phyloP scores from a whole-genome alignment of 1,140 invertebrate species.

The Bathynomus jamesi region DNA sequence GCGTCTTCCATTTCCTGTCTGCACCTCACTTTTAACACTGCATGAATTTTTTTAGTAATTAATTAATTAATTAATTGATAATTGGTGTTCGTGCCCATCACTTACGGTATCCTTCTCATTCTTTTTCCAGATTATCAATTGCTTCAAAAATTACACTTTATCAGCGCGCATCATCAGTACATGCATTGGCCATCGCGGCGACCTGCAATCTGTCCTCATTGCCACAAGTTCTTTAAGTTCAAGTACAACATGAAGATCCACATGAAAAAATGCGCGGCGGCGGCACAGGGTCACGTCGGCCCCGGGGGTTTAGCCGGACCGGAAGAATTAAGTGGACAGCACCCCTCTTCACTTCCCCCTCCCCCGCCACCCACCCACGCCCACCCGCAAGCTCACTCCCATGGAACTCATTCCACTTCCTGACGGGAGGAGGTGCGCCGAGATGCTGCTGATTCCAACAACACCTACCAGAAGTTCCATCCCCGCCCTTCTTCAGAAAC shows the following conservation, averaged over 20 bases:
- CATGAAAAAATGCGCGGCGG: constrained; percentile 36
- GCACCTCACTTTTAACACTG: no score
- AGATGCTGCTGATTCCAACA: constrained; percentile 31
- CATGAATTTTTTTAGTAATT: no score
- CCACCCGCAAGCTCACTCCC: constrained; percentile 26
- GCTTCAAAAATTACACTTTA: constrained; percentile 38
- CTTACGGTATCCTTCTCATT: constrained; percentile 27
- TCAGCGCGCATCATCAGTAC: constrained; percentile 38
- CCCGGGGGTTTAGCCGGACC: constrained; percentile 19
- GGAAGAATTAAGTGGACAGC: constrained; percentile 19
- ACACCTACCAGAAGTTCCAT: constrained; percentile 19
- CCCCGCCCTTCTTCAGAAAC: background rate
- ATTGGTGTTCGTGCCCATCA: background rate
- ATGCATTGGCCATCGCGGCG: constrained; percentile 38
- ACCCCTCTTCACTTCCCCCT: background rate
- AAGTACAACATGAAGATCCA: constrained; percentile 39
- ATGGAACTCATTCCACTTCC: constrained; percentile 33
- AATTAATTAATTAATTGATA: background rate
- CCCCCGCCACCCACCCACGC: constrained; percentile 12
- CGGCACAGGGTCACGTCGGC: constrained; percentile 30
- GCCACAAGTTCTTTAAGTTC: constrained; percentile 39
- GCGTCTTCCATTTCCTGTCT: no score
- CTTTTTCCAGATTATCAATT: constrained; percentile 39
- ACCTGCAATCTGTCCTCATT: constrained; percentile 36
- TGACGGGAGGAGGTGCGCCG: constrained; percentile 30